A percentile compares a stretch with the other conserved stretches of the same genome.
phyloP scores from a whole-genome alignment of 2,113 vertebrate species.

The Zeus faber region DNA sequence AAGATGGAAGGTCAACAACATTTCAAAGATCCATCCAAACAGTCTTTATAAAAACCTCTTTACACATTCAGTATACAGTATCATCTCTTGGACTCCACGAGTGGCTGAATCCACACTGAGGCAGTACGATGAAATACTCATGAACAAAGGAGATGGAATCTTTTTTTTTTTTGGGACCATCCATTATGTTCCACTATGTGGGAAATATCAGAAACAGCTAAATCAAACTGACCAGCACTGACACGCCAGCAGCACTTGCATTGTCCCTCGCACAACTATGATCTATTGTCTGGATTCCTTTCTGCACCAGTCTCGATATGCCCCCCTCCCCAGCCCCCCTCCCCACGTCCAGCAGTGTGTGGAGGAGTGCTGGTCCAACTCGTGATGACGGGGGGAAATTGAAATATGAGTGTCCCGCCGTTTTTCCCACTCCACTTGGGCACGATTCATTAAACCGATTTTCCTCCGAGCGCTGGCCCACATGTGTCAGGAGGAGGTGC shows the following conservation, averaged over 20 bases:
- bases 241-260: conserved; percentile 35
- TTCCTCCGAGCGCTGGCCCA: conserved; percentile 67
- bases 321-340: conserved; percentile 51
- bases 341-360: conserved; percentile 20
- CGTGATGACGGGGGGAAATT: conserved; percentile 55
- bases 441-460: conserved; percentile 72
- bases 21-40: too few relatives aligned
- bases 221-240: conserved; percentile 31
- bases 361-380: conserved; percentile 46
- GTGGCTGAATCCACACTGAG: too few relatives aligned
- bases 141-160: too few relatives aligned
- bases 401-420: conserved; percentile 56
- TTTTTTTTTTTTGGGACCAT: too few relatives aligned
- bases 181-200: not conserved
- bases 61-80: too few relatives aligned
- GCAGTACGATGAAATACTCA: too few relatives aligned
- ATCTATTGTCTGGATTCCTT: conserved; percentile 52
- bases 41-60: too few relatives aligned
- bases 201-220: not conserved
- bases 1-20: too few relatives aligned
- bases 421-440: conserved; percentile 29
- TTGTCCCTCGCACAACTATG: conserved; percentile 48
- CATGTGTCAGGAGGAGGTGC: conserved; percentile 74
- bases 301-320: conserved; percentile 42
- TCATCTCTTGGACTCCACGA: too few relatives aligned